phyloP scores from a whole-genome alignment of 2,113 vertebrate species.

The Leptocoma aspasia region DNA sequence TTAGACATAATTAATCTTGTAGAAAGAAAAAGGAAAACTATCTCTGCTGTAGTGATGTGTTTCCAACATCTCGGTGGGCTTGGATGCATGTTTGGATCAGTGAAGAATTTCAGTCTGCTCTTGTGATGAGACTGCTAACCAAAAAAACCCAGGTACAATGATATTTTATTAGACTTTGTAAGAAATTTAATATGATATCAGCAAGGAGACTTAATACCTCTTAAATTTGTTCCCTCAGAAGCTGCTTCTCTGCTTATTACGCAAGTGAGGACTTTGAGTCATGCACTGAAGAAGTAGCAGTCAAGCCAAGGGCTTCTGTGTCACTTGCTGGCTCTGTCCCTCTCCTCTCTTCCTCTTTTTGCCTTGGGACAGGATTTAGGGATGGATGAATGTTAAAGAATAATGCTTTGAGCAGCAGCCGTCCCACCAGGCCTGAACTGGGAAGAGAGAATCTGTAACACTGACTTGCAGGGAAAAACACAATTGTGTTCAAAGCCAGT shows the following conservation, averaged over 20 bases:
- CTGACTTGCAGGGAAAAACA: background rate
- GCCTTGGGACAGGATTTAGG: background rate
- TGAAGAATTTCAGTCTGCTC: background rate
- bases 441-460: background rate
- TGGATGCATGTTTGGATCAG: background rate
- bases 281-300: background rate
- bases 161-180: background rate
- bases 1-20: background rate
- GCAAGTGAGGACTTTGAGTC: background rate
- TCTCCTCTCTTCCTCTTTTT: background rate
- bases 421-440: background rate
- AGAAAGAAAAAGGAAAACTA: background rate
- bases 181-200: background rate
- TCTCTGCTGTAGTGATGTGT: background rate
- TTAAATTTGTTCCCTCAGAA: background rate
- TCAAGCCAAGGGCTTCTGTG: background rate
- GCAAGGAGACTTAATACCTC: background rate
- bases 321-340: background rate
- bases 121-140: background rate
- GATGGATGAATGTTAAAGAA: fast-evolving
- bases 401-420: background rate
- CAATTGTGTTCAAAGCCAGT: background rate
- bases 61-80: background rate
- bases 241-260: background rate
- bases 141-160: background rate